A percentile compares a stretch with the other conserved stretches of the same genome.
These are phyloP conservation scores for Equus przewalskii DNA, from an alignment of 2,113 vertebrate species.

Conservation along the genomic window DNA sequence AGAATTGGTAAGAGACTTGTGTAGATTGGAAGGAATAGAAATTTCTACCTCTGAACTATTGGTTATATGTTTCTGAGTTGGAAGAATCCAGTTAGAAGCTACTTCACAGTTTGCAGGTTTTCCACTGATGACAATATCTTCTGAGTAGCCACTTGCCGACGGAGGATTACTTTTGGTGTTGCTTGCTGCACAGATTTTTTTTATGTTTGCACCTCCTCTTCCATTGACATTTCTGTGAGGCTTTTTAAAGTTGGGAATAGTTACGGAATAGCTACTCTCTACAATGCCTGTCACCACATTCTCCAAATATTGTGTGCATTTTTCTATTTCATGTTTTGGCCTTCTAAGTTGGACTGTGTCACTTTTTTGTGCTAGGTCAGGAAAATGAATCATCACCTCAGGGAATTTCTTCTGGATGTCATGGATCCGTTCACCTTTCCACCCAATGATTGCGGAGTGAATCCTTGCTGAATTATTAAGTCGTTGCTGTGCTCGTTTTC, in stretches of 20 bases:
- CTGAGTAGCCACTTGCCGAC: not conserved
- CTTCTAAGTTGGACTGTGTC: conserved; percentile 95
- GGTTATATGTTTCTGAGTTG: conserved; percentile 83
- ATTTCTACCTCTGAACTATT: conserved; percentile 66
- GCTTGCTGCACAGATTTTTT: not conserved
- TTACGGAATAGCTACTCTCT: conserved; percentile 91
- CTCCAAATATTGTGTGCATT: conserved; percentile 95
- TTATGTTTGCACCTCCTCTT: conserved; percentile 14
- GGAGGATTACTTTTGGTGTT: conserved; percentile 29
- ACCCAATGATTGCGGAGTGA: conserved; percentile 95
- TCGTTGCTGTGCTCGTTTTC: conserved; percentile 97
- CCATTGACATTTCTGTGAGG: conserved; percentile 81
- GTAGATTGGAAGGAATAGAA: not conserved
- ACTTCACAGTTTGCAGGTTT: conserved; percentile 51
- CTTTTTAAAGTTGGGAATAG: conserved; percentile 91
- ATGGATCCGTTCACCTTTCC: conserved; percentile 95
- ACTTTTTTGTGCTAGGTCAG: conserved; percentile 94
- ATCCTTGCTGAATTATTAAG: conserved; percentile 97
- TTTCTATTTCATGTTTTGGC: conserved; percentile 95
- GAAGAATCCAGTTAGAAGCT: conserved; percentile 19
- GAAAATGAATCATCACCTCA: conserved; percentile 97
- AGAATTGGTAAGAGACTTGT: not conserved
- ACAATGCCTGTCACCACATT: conserved; percentile 94
- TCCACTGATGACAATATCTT: conserved; percentile 41
- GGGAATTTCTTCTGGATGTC: conserved; percentile 96